Base-by-base conservation (phyloP, 2,888 invertebrate species). In the Uropetala carovei region DNA sequence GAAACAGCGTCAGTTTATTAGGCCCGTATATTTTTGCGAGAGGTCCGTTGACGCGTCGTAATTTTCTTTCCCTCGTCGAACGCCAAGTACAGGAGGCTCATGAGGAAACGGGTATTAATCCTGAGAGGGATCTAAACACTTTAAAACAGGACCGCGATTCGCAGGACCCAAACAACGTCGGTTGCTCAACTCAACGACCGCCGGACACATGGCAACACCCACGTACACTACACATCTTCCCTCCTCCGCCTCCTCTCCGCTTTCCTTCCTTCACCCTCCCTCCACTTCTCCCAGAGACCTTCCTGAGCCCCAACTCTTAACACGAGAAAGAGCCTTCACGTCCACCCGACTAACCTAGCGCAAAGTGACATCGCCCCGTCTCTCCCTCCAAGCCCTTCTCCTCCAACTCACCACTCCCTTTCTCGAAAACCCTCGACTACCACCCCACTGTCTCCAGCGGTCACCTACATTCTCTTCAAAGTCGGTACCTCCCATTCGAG, bases 271-370 rank as follows among this genome's bases (percentile, higher is more conserved):
- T 5, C 43, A 43, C 43, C 1, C 43, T 43, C 43, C 43, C 43
- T 43, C 43, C 43, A 43, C 43, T 43, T 43, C 43, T 43, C 43
- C 43, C 3, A 3, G 43, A 43, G 43, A 43, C 43, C 43, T 43
- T 43, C 43, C 43, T 43, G 43, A 75, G 22, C 75, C 68, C 18
- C 75, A 27, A 75, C 75, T 75, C 75, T 75, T 75, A 68, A 68
- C 68, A 68, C 68, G 10, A 68, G 75, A 75, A 75, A 75, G 75
- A 27, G 75, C 22, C 68, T 68, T 68, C 68, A 68, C 22, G 68
- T 68, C 68, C 68, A 68, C 68, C 75, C 75, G 22, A 75, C 75
- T 75, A 75, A 75, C 22, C 75, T 22, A 75, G 75, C 75, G 75
- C 75, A 75, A 75, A 75, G 75, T 75, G 75, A 75, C 75, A 75